phyloP scores from a whole-genome alignment of 2,113 vertebrate genomes.

The Dicentrarchus labrax region DNA sequence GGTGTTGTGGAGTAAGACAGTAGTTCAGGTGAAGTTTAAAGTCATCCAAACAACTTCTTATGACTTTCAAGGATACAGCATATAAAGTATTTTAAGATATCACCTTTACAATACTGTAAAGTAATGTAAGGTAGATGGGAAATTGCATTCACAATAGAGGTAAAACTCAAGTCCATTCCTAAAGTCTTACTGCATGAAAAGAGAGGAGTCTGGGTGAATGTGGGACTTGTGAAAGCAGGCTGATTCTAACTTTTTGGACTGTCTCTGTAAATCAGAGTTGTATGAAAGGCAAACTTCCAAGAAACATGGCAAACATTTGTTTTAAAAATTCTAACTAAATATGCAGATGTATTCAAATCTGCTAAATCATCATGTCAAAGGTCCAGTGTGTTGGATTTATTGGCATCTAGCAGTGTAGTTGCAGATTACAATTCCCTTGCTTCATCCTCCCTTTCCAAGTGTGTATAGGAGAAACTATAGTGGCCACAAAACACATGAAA shows the following conservation, averaged over 20 bases:
- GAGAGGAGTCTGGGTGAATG: background rate
- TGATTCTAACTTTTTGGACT: background rate
- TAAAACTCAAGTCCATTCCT: background rate
- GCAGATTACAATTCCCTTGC: too few relatives aligned
- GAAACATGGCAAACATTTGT: background rate
- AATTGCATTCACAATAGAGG: background rate
- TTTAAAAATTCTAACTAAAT: background rate
- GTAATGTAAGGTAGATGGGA: too few relatives aligned
- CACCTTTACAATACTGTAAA: too few relatives aligned
- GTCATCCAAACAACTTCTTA: constrained; percentile 43
- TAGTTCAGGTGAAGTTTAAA: constrained; percentile 50
- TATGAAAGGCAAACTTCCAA: background rate
- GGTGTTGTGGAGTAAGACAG: constrained; percentile 39
- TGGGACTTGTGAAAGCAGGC: background rate
- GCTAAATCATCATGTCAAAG: too few relatives aligned
- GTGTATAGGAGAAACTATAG: too few relatives aligned
- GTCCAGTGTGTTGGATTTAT: too few relatives aligned
- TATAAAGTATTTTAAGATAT: background rate
- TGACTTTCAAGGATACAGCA: constrained; percentile 54
- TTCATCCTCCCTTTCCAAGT: too few relatives aligned
- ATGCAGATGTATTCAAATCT: background rate
- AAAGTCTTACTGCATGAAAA: background rate
- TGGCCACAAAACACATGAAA: too few relatives aligned
- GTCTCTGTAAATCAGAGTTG: background rate
- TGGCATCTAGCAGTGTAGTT: too few relatives aligned